phyloP scores from a whole-genome alignment of 64 coral and sea anemone species.

The Platygyra sinensis region DNA sequence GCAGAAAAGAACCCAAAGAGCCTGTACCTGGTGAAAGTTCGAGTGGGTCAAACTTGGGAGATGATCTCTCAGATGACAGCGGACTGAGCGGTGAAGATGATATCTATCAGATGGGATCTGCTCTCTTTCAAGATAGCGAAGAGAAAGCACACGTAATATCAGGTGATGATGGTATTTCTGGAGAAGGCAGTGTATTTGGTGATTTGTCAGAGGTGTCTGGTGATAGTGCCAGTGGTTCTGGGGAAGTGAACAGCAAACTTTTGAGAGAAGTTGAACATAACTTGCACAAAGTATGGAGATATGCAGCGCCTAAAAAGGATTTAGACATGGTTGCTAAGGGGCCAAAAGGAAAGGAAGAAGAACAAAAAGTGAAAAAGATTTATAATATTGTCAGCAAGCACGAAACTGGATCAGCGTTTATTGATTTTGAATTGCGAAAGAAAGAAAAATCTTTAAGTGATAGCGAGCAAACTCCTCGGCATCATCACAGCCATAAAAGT shows the following conservation, averaged over 20 bases:
- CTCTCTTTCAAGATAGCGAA: not conserved
- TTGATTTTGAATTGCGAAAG: conserved; percentile 25
- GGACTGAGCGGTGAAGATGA: not conserved
- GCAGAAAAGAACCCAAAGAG: not conserved
- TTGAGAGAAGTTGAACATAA: conserved; percentile 46
- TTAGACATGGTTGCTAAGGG: conserved; percentile 43
- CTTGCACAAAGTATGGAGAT: conserved; percentile 39
- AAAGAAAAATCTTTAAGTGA: not conserved
- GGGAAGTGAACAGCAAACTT: not conserved
- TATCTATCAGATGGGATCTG: not conserved
- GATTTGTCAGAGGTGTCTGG: not conserved
- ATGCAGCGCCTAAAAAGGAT: conserved; percentile 40
- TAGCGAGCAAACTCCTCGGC: not conserved
- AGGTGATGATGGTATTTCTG: not conserved
- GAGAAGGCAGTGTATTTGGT: not conserved
- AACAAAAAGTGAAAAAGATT: conserved; percentile 32
- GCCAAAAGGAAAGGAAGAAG: conserved; percentile 31
- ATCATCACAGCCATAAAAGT: conserved; percentile 6
- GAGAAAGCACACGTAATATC: not conserved
- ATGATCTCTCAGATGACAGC: not conserved
- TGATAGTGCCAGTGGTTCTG: conserved; percentile 1
- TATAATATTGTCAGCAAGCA: conserved; percentile 40
- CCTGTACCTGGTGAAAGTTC: not conserved
- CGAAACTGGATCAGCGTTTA: conserved; percentile 28
- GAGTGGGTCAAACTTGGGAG: not conserved